Evolutionary conservation across 2,797 vertebrate genomes (phyloP), one percentile per base, ranked within the genome.

Genomic region (Benthosema pterotum): DNA sequence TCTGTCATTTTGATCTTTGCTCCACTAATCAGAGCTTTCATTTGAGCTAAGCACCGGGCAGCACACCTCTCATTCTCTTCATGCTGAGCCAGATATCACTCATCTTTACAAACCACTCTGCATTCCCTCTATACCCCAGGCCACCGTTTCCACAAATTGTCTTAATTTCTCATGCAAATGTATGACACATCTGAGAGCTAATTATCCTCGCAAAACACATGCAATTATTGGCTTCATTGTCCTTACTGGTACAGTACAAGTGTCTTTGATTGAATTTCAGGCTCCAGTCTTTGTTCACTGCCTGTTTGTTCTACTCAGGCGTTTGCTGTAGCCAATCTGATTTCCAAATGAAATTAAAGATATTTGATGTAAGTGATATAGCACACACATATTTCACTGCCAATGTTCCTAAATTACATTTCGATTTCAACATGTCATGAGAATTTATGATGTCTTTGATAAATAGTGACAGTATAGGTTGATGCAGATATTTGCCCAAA

Each of bases 1-100:
- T 92, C 93, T 90, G 90, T 92, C 88, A 93, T 93, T 94, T 94
- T 95, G 95, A 96, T 95, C 94, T 94, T 92, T 93, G 92, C 93
- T 94, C 91, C 89, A 85, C 91, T 92, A 91, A 94, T 92, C 91
- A 91, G 90, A 92, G 91, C 87, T 92, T 93, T 93, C 92, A 94
- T 94, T 94, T 92, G 89, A 92, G 93, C 91, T 90, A 90, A 90
- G 92, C 92, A 92, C 87, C 83, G 68, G 78, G 87, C 89, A 85
- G 90, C 85, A 91, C 89, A 92, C 89, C 89, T 87, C 90, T 91
- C 83, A 85, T 85, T 89, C 88, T 92, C 85, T 91, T 91, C 87
- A 91, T 90, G 88, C 89, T 85, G 82, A 83, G 88, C 88, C 88
- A 89, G 83, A 89, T 79, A 90, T 91, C 88, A 88, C 86, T 91